Percentiles rank a stretch among this genome's conserved stretches.
These are phyloP conservation scores for Cyanoramphus novaezelandiae DNA, from an alignment of 2,113 vertebrate genomes.

Conservation along the genomic window DNA sequence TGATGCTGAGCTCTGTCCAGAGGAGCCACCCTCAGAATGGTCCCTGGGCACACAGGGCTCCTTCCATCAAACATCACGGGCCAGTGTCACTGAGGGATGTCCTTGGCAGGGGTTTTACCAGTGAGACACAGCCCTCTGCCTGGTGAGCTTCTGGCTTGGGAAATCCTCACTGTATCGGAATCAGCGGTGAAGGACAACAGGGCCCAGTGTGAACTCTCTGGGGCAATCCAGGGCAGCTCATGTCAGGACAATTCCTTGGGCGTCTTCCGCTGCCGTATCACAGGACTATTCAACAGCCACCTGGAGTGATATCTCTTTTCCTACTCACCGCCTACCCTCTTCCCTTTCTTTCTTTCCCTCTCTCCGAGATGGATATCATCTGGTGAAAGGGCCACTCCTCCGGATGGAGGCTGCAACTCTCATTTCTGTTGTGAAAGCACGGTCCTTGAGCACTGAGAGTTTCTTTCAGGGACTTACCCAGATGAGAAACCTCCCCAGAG, in stretches of 20 bases:
- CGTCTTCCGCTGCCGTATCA: neutral
- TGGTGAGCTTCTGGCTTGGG: conserved; percentile 1
- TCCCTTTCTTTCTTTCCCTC: neutral
- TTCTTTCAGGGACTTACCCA: neutral
- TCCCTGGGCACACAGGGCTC: neutral
- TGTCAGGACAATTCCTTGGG: conserved; percentile 25
- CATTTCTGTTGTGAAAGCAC: conserved; percentile 27
- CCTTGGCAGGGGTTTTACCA: neutral
- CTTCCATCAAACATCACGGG: neutral
- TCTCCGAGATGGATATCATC: conserved; percentile 13
- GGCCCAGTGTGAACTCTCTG: neutral
- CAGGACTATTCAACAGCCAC: neutral
- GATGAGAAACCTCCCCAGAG: neutral
- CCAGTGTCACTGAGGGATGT: neutral
- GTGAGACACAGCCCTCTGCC: neutral
- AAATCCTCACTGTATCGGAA: neutral
- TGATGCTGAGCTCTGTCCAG: neutral
- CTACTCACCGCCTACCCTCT: conserved; percentile 43
- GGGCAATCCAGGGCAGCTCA: conserved; percentile 37
- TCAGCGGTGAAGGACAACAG: neutral
- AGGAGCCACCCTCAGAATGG: rapidly evolving
- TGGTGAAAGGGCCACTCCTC: conserved; percentile 56
- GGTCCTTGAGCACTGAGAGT: neutral
- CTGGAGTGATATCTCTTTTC: conserved; percentile 11
- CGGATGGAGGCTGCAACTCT: conserved; percentile 11